Conservation (phyloP, 1,140 invertebrate species). For the Megalonaias nervosa region DNA sequence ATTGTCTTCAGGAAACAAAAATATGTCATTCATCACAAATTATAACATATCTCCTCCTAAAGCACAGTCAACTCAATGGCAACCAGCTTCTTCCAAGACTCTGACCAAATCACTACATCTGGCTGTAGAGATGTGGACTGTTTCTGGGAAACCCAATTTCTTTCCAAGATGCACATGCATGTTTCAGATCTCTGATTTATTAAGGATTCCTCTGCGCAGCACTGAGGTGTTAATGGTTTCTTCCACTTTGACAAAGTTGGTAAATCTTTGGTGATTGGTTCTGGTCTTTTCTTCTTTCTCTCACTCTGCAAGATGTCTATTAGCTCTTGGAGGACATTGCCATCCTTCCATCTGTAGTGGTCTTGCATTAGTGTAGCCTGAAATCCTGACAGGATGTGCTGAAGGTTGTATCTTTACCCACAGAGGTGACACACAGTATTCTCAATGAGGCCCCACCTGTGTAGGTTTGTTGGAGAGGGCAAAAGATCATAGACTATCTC, state of each 20-base stretch:
- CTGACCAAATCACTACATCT: conserved; percentile 1
- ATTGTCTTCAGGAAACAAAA: too few species aligned
- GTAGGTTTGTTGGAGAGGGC: conserved; percentile 15
- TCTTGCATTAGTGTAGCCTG: conserved; percentile 2
- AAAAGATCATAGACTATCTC: conserved; percentile 11
- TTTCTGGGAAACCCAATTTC: conserved; percentile 10
- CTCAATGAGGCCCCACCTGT: conserved; percentile 12
- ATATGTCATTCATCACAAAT: too few species aligned
- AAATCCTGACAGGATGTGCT: background rate
- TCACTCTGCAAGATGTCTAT: conserved; percentile 10
- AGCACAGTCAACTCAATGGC: too few species aligned
- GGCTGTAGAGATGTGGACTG: background rate
- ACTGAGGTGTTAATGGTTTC: background rate
- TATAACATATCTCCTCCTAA: too few species aligned
- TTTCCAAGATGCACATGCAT: background rate
- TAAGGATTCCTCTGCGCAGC: background rate
- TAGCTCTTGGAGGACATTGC: conserved; percentile 8
- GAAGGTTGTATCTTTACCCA: background rate
- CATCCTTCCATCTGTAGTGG: conserved; percentile 15
- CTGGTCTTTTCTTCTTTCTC: background rate
- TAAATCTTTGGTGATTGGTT: background rate
- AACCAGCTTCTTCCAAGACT: too few species aligned
- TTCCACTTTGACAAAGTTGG: conserved; percentile 10
- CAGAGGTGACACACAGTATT: conserved; percentile 7
- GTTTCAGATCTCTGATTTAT: conserved; percentile 1